phyloP scores from a whole-genome alignment of 2,113 vertebrate genomes.

The Phylloscopus trochilus region DNA sequence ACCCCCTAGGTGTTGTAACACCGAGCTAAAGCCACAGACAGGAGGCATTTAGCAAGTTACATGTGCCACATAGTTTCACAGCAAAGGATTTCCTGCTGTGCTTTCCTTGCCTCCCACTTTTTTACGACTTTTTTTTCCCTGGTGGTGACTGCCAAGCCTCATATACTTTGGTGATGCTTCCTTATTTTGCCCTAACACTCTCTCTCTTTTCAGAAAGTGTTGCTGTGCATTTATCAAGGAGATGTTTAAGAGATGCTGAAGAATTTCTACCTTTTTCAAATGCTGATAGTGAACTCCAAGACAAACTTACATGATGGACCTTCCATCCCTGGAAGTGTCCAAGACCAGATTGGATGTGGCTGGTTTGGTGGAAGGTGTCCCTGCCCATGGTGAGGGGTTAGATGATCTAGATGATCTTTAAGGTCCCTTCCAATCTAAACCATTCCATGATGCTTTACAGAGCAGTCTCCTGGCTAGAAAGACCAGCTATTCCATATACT shows the following conservation, averaged over 20 bases:
- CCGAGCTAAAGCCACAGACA: neutral
- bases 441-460: neutral
- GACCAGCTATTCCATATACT: neutral
- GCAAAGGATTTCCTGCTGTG: neutral
- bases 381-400: neutral
- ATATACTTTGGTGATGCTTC: neutral
- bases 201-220: neutral
- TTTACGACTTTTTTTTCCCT: neutral
- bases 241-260: neutral
- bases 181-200: neutral
- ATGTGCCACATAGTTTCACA: neutral
- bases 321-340: neutral
- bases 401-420: neutral
- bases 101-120: neutral
- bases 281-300: neutral
- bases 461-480: neutral
- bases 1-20: conserved; percentile 11
- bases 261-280: neutral
- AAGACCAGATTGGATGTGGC: neutral
- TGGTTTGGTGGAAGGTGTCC: neutral
- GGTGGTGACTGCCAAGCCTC: neutral
- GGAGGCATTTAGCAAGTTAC: neutral
- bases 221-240: neutral
- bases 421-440: neutral
- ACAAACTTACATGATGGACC: neutral